A percentile compares a stretch with the other conserved stretches of the same genome.
Conservation (phyloP, 2,888 invertebrate species). For the Calephelis perditalis region DNA sequence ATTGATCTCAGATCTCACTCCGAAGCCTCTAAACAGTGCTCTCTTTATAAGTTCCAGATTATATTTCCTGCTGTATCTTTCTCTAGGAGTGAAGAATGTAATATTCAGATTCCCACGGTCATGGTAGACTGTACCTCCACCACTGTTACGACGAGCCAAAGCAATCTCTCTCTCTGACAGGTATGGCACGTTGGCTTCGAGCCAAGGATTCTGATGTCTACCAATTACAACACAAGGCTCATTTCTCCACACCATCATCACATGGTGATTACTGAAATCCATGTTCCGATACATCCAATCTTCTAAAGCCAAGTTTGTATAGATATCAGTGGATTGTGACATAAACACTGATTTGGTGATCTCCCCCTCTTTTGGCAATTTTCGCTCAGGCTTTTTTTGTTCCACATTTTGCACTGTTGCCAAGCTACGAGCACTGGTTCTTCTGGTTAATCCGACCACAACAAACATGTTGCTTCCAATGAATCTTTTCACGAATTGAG, state of each 20-base stretch:
- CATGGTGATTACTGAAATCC: constrained; percentile 88
- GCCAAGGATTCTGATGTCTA: constrained; percentile 97
- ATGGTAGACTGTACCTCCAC: constrained; percentile 98
- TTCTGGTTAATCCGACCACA: constrained; percentile 57
- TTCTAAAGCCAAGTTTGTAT: constrained; percentile 95
- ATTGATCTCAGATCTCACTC: constrained; percentile 86
- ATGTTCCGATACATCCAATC: constrained; percentile 96
- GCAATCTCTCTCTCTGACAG: constrained; percentile 82
- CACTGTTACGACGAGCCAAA: constrained; percentile 94
- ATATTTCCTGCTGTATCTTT: constrained; percentile 89
- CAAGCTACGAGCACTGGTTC: constrained; percentile 53
- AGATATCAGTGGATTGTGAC: constrained; percentile 94
- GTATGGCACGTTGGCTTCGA: constrained; percentile 89
- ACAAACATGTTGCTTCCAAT: constrained; percentile 56
- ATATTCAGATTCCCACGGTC: constrained; percentile 95
- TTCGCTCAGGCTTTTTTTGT: constrained; percentile 46
- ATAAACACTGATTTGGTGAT: constrained; percentile 93
- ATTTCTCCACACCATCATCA: constrained; percentile 95
- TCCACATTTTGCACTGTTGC: constrained; percentile 43
- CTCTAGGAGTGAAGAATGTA: constrained; percentile 92
- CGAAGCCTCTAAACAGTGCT: constrained; percentile 89
- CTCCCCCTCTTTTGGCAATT: constrained; percentile 60
- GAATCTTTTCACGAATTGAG: constrained; percentile 67
- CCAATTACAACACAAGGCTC: constrained; percentile 97
- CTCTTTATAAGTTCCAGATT: constrained; percentile 93